These are phyloP conservation scores for Phania funesta DNA, from an alignment of 2,888 invertebrate genomes.

Conservation along the genomic window DNA sequence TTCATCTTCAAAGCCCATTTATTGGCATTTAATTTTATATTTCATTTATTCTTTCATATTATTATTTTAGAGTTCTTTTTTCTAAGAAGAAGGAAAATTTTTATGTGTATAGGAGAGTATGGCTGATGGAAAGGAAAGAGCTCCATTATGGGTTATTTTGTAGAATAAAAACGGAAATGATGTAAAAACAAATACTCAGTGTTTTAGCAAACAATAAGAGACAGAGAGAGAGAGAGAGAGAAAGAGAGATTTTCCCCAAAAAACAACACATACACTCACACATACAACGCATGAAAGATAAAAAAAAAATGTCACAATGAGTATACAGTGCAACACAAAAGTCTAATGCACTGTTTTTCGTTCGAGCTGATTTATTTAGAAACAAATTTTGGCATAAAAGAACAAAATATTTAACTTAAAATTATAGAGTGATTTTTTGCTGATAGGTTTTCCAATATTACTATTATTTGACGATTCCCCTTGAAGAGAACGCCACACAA, in stretches of 20 bases:
- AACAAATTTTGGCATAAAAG: no score
- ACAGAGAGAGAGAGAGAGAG: no score
- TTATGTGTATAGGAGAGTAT: neutral
- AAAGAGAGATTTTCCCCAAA: conserved; percentile 15
- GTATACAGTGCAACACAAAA: neutral
- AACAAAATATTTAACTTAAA: no score
- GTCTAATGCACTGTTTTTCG: no score
- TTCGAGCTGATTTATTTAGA: no score
- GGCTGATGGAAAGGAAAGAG: conserved; percentile 10
- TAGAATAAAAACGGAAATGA: conserved; percentile 62
- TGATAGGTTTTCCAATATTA: no score
- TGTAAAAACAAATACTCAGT: conserved; percentile 59
- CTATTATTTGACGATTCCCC: no score
- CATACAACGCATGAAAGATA: neutral
- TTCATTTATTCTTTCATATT: conserved; percentile 18
- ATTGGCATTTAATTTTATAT: conserved; percentile 40
- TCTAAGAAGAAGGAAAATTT: neutral
- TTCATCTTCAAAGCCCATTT: conserved; percentile 46
- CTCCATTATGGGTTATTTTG: conserved; percentile 57
- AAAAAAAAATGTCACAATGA: neutral
- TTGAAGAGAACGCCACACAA: no score
- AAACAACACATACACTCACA: neutral
- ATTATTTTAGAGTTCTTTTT: neutral
- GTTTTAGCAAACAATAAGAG: conserved; percentile 30
- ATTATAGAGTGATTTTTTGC: no score